These are phyloP conservation scores for Rhagium mordax DNA, from an alignment of 2,888 invertebrate species.

Conservation along the genomic window DNA sequence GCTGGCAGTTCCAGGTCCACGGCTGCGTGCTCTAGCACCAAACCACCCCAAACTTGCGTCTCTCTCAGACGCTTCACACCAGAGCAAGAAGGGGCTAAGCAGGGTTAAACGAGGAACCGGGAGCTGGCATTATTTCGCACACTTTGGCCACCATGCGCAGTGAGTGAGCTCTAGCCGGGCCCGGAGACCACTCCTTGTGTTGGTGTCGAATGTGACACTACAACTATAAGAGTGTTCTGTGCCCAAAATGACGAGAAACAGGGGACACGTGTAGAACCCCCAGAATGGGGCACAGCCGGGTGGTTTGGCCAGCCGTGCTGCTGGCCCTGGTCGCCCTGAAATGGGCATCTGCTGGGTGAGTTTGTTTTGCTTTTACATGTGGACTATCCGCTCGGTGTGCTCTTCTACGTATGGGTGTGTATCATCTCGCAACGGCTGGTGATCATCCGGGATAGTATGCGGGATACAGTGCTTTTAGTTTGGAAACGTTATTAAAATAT, in stretches of 20 bases:
- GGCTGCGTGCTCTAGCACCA: slow-evolving; percentile 64
- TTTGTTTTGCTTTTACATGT: slow-evolving; percentile 50
- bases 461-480: neutral
- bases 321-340: slow-evolving; percentile 73
- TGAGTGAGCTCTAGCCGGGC: slow-evolving; percentile 64
- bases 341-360: slow-evolving; percentile 71
- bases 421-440: slow-evolving; percentile 31
- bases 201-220: slow-evolving; percentile 68
- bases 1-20: slow-evolving; percentile 71
- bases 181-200: slow-evolving; percentile 69
- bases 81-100: slow-evolving; percentile 35
- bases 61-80: slow-evolving; percentile 33
- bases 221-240: slow-evolving; percentile 66
- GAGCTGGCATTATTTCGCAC: slow-evolving; percentile 67
- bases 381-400: neutral
- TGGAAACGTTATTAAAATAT: too few species aligned
- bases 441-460: neutral
- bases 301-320: slow-evolving; percentile 71
- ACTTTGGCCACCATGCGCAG: slow-evolving; percentile 66
- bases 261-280: slow-evolving; percentile 71
- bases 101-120: slow-evolving; percentile 42
- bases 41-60: slow-evolving; percentile 63
- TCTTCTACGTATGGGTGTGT: slow-evolving; percentile 45
- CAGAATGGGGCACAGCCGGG: slow-evolving; percentile 72
- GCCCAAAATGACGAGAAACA: slow-evolving; percentile 60